Conservation (phyloP, 2,113 vertebrate genomes). For the Leptocoma aspasia region DNA sequence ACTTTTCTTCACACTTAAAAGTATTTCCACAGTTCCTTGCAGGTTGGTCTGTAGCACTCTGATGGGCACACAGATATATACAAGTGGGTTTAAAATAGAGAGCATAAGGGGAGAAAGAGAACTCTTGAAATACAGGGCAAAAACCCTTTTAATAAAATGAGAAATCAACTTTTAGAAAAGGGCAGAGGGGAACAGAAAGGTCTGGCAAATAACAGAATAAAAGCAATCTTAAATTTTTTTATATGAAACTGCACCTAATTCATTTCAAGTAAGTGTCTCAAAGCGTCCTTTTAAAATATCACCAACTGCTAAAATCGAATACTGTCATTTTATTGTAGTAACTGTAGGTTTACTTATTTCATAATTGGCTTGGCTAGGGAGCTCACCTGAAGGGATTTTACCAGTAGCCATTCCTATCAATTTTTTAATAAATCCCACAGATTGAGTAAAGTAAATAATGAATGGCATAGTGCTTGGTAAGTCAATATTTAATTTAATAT, state of each 20-base stretch:
- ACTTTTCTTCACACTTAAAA: background rate
- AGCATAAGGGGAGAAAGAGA: background rate
- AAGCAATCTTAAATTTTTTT: conserved; percentile 57
- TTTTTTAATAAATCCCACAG: conserved; percentile 71
- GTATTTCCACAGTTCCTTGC: background rate
- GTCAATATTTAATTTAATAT: conserved; percentile 77
- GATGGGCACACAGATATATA: background rate
- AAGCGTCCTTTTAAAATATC: conserved; percentile 68
- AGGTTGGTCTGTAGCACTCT: background rate
- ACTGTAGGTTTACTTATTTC: conserved; percentile 59
- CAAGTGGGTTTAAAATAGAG: conserved; percentile 51
- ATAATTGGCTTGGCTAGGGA: conserved; percentile 68
- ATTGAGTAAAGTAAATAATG: conserved; percentile 74
- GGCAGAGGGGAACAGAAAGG: conserved; percentile 59
- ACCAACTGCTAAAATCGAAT: conserved; percentile 56
- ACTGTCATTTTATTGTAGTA: conserved; percentile 58
- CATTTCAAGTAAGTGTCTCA: conserved; percentile 63
- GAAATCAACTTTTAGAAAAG: conserved; percentile 68
- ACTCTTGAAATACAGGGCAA: conserved; percentile 7
- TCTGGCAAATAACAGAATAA: conserved; percentile 68
- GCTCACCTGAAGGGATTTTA: conserved; percentile 53
- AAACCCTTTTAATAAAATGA: conserved; percentile 65
- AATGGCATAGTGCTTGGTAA: conserved; percentile 56
- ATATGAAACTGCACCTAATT: conserved; percentile 64
- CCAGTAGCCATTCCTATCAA: conserved; percentile 50